Evolutionary conservation across 2,888 invertebrate genomes (phyloP).

Genomic region (Tryphoninae sp.): DNA sequence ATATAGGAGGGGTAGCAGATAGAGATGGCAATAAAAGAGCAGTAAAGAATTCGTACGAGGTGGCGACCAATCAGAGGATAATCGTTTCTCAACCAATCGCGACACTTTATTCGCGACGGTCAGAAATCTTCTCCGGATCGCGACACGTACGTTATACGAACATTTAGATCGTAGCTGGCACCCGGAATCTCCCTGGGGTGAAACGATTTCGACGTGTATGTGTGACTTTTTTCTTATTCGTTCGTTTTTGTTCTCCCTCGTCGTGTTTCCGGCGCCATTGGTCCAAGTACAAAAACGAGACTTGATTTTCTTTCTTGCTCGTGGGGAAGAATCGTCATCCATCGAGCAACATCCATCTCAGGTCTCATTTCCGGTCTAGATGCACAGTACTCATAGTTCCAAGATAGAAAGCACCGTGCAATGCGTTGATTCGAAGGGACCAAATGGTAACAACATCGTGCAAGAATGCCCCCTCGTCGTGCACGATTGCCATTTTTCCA

Average conservation of each 20-base stretch:
- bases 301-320: constrained; percentile 3
- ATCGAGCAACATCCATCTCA: constrained; percentile 22
- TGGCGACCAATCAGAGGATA: constrained; percentile 51
- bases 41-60: constrained; percentile 37
- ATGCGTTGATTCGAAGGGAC: constrained; percentile 42
- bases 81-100: constrained; percentile 46
- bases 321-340: background rate
- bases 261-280: constrained; percentile 43
- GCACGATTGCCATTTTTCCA: constrained; percentile 69
- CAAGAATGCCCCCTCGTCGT: constrained; percentile 57
- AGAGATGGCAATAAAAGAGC: constrained; percentile 33
- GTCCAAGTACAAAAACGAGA: constrained; percentile 32
- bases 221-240: background rate
- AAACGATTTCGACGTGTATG: background rate
- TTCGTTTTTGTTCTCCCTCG: constrained; percentile 1
- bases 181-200: background rate
- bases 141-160: constrained; percentile 28
- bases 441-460: constrained; percentile 38
- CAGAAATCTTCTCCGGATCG: background rate
- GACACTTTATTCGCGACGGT: constrained; percentile 13
- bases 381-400: constrained; percentile 11
- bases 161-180: background rate
- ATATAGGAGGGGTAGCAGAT: background rate
- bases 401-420: constrained; percentile 11
- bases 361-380: background rate